Conservation (phyloP, 2,797 vertebrate species). For the Scyliorhinus canicula region DNA sequence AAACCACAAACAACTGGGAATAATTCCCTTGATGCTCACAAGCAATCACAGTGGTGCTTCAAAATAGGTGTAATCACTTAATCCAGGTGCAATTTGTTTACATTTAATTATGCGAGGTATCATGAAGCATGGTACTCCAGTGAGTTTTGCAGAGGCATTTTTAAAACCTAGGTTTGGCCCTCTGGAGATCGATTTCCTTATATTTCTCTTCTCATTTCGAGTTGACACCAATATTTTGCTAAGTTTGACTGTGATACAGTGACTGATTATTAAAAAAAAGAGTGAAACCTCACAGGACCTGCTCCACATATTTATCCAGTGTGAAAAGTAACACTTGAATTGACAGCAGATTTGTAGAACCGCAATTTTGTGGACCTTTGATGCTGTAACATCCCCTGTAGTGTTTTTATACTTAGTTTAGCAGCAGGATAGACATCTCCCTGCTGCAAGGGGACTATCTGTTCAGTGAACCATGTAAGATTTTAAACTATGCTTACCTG, state of each 20-base stretch:
- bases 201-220: neutral
- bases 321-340: neutral
- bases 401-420: neutral
- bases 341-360: neutral
- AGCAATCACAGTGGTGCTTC: constrained; percentile 4
- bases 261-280: constrained; percentile 10
- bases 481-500: neutral
- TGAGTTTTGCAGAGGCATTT: neutral
- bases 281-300: neutral
- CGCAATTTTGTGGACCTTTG: neutral
- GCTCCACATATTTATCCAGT: neutral
- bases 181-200: neutral
- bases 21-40: neutral
- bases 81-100: constrained; percentile 11
- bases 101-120: neutral
- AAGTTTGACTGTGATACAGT: neutral
- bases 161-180: neutral
- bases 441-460: neutral
- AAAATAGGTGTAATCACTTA: neutral
- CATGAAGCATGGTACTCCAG: neutral
- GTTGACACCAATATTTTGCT: neutral
- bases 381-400: neutral
- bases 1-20: neutral
- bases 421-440: neutral
- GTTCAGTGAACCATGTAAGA: neutral